A percentile compares a stretch with the other conserved stretches of the same genome.
Conservation (phyloP, 2,888 invertebrate species). For the Dichetophora obliterata region DNA sequence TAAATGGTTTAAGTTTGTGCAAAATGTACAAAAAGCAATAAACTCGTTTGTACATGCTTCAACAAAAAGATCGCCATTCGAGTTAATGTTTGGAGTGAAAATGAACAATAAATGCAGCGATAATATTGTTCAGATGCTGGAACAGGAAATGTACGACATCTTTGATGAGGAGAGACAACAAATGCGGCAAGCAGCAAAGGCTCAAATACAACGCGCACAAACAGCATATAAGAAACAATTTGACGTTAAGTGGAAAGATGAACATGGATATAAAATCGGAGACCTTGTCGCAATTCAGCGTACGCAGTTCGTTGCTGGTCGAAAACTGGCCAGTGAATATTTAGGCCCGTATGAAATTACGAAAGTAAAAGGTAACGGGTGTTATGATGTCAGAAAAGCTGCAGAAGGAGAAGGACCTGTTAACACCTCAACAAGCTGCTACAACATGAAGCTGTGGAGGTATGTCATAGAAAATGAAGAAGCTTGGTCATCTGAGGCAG, state of each 20-base stretch:
- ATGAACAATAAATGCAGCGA: conserved; percentile 30
- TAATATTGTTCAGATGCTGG: conserved; percentile 21
- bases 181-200: conserved; percentile 35
- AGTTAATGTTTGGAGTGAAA: conserved; percentile 41
- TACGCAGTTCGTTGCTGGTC: conserved; percentile 1
- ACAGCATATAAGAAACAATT: conserved; percentile 33
- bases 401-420: neutral
- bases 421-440: neutral
- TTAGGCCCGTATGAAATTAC: neutral
- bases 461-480: neutral
- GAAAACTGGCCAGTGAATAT: conserved; percentile 4
- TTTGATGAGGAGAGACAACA: conserved; percentile 34
- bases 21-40: conserved; percentile 46
- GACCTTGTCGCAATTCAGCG: neutral
- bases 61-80: conserved; percentile 36
- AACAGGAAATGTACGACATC: conserved; percentile 33
- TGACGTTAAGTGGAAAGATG: conserved; percentile 27
- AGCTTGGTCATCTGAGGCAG: neutral
- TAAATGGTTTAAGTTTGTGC: conserved; percentile 45
- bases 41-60: conserved; percentile 24
- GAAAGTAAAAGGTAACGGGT: neutral
- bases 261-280: conserved; percentile 34
- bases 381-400: neutral
- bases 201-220: conserved; percentile 33
- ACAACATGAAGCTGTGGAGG: conserved; percentile 1